A percentile compares a stretch with the other conserved stretches of the same genome.
Conservation (phyloP, 2,113 vertebrate genomes). For the Miniopterus natalensis region DNA sequence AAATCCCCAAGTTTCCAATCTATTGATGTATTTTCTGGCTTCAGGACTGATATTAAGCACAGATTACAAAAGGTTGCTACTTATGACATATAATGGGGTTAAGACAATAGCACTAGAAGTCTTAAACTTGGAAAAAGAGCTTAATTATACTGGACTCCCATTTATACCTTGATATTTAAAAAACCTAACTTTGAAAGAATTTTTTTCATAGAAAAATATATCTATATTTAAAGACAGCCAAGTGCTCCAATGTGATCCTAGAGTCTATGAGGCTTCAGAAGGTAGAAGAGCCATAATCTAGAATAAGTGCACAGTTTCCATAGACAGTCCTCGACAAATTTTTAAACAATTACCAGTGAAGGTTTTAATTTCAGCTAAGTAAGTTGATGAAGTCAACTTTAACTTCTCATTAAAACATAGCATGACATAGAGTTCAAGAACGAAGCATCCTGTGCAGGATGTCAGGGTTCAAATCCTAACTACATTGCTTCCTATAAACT, state of each 20-base stretch:
- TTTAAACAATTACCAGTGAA: not conserved
- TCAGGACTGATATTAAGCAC: not conserved
- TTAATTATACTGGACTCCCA: not conserved
- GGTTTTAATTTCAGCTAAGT: conserved; percentile 33
- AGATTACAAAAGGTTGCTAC: not conserved
- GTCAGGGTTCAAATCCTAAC: not conserved
- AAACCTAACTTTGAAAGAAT: not conserved
- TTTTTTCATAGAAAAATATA: not conserved
- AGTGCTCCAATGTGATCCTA: not conserved
- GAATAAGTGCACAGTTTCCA: not conserved
- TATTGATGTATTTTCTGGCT: not conserved
- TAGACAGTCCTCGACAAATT: not conserved
- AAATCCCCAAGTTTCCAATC: not conserved
- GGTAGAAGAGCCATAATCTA: not conserved
- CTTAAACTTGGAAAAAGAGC: not conserved
- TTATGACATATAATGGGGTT: not conserved
- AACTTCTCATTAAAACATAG: not conserved
- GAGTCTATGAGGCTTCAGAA: not conserved
- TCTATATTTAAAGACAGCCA: not conserved
- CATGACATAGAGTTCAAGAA: not conserved
- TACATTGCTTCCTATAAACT: not conserved
- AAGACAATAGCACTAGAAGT: not conserved
- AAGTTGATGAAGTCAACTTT: not conserved
- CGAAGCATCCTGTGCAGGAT: not conserved
- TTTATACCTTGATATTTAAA: not conserved